Percentiles rank a stretch among this genome's conserved stretches.
Conservation (phyloP, 1,140 invertebrate species). For the Hermetia illucens region DNA sequence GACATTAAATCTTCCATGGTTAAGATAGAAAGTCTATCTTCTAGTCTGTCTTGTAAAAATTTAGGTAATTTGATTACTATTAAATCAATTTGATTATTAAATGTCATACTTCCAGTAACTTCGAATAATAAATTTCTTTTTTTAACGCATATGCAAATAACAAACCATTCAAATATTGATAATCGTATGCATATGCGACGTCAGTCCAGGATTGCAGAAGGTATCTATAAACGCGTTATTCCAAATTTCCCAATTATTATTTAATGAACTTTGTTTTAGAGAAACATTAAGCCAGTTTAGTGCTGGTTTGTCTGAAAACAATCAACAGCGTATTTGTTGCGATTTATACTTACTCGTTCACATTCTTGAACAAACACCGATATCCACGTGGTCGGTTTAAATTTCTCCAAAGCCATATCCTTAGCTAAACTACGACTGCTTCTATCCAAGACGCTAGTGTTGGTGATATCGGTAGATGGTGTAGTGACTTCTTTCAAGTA, state of each 20-base stretch:
- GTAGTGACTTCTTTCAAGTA: too few relatives aligned
- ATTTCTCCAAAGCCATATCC: too few relatives aligned
- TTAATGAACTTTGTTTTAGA: too few relatives aligned
- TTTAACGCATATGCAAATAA: neutral
- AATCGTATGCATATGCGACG: neutral
- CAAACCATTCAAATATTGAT: neutral
- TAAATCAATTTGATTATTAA: neutral
- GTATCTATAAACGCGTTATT: neutral
- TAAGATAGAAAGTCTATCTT: neutral
- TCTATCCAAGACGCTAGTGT: too few relatives aligned
- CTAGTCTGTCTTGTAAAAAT: neutral
- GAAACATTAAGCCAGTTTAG: too few relatives aligned
- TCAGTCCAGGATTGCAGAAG: neutral
- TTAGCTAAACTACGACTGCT: too few relatives aligned
- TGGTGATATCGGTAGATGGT: too few relatives aligned
- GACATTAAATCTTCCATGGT: neutral
- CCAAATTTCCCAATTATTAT: neutral
- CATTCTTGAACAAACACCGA: too few relatives aligned
- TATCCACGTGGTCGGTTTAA: too few relatives aligned
- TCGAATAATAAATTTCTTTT: conserved; percentile 4
- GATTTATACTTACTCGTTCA: too few relatives aligned
- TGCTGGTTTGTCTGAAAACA: too few relatives aligned
- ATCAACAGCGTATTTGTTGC: too few relatives aligned
- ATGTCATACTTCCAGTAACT: neutral
- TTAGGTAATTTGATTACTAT: neutral